A percentile compares a stretch with the other conserved stretches of the same genome.
Conservation (phyloP, 2,888 invertebrate genomes). For the Physocephala rufipes region DNA sequence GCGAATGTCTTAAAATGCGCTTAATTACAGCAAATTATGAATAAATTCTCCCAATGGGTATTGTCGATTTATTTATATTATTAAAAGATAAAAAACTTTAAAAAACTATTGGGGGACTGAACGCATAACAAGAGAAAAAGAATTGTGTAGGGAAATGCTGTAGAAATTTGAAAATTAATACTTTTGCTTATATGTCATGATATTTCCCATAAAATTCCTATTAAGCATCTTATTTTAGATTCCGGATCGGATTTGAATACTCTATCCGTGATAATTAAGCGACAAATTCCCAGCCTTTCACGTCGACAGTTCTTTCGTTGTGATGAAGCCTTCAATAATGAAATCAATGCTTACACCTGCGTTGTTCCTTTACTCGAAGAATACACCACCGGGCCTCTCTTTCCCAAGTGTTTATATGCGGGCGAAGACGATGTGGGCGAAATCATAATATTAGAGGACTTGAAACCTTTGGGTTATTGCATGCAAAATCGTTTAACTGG, state of each 20-base stretch:
- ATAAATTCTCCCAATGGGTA: too few species aligned
- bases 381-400: conserved; percentile 47
- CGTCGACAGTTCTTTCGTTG: conserved; percentile 62
- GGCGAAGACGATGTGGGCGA: conserved; percentile 54
- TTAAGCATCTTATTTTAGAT: too few species aligned
- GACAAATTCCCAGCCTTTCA: conserved; percentile 60
- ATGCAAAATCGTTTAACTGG: conserved; percentile 59
- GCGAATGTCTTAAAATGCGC: too few species aligned
- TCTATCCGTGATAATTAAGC: conserved; percentile 59
- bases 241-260: conserved; percentile 37
- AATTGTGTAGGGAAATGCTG: too few species aligned
- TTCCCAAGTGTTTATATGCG: conserved; percentile 59
- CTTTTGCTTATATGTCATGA: too few species aligned
- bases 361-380: conserved; percentile 57
- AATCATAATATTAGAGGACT: conserved; percentile 60
- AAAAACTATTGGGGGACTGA: too few species aligned
- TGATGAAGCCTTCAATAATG: conserved; percentile 61
- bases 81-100: too few species aligned
- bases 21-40: too few species aligned
- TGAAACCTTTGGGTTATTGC: conserved; percentile 54
- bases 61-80: too few species aligned
- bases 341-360: conserved; percentile 60
- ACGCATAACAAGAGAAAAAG: too few species aligned
- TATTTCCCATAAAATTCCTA: too few species aligned
- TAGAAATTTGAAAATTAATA: too few species aligned